These are phyloP conservation scores for Ectemnius cavifrons DNA, from an alignment of 2,888 invertebrate species.

Conservation along the genomic window DNA sequence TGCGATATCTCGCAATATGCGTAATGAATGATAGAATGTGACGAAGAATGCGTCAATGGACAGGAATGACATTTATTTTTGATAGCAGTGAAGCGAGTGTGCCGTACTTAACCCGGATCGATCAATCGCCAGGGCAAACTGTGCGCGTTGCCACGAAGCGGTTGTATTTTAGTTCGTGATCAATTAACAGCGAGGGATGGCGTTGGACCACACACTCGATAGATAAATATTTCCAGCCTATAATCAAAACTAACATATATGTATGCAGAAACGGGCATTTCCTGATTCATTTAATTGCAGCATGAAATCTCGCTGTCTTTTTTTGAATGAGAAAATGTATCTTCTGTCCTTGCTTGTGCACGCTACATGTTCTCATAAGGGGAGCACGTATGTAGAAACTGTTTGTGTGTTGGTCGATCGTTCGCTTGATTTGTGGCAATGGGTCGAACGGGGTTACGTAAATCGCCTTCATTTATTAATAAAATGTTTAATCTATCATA, in stretches of 20 bases:
- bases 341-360: too few relatives aligned
- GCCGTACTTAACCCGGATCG: slow-evolving; percentile 34
- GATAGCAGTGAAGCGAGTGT: slow-evolving; percentile 28
- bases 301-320: too few relatives aligned
- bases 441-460: too few relatives aligned
- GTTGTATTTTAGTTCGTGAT: slow-evolving; percentile 40
- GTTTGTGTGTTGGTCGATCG: too few relatives aligned
- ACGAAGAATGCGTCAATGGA: slow-evolving; percentile 25
- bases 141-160: slow-evolving; percentile 18
- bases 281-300: slow-evolving; percentile 14
- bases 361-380: too few relatives aligned
- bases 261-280: slow-evolving; percentile 13
- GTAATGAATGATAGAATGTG: slow-evolving; percentile 24
- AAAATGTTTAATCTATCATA: too few relatives aligned
- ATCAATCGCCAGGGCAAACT: slow-evolving; percentile 31
- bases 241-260: slow-evolving; percentile 32
- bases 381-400: too few relatives aligned
- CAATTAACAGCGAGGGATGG: slow-evolving; percentile 25
- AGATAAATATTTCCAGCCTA: slow-evolving; percentile 34
- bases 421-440: too few relatives aligned
- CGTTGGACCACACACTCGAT: slow-evolving; percentile 29
- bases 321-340: too few relatives aligned
- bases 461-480: too few relatives aligned
- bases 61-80: slow-evolving; percentile 46
- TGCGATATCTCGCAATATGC: slow-evolving; percentile 17